Base-by-base conservation (phyloP, 2,113 vertebrate species). In the Dasypus novemcinctus region DNA sequence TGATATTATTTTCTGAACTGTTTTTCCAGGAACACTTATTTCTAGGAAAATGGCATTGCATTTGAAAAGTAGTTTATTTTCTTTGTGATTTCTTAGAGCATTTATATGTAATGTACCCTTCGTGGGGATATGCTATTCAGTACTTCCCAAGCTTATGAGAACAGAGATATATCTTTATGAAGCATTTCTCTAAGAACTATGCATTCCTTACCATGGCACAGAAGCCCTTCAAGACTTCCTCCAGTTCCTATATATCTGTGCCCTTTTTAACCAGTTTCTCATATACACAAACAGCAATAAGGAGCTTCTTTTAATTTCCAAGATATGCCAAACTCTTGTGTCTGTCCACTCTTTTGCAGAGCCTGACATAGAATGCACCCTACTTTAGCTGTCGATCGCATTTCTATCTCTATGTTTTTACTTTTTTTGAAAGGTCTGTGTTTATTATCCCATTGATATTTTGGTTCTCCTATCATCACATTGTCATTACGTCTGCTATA, bases 51-150 rank as follows among this genome's bases (percentile, higher is more conserved):
- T 79, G 11, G 41, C 89, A 78, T 83, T 87, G 38, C 8, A 36
- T 57, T 94, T 76, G 49, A 87, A 85, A 95, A 93, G 31, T 86
- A 2, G 1, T 64, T 84, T 81, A 23, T 63, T 82, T 81, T 90
- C 64, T 76, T 64, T 57, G 14, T 59, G 46, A 61, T 59, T 76
- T 85, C 36, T 59, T 86, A 41, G 46, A 41, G 27, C 10, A 31
- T 87, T 90, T 75, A 31, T 4, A 63, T 15, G 41, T 27, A 7
- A 38, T 43, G 29, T 33, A 10, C 14, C 79, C 25, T 33, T 57
- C 27, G 75, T 31, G 3, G 33, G 86, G 4, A 17, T 71, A 17
- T 29, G 6, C 31, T 90, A 0, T 23, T 71, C 18, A 71, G 80
- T 3, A 52, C 52, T 90, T 29, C 21, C 2, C 41, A 92, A 87